Conservation (phyloP, 2,797 vertebrate species). For the Brachyrhaphis roseni region DNA sequence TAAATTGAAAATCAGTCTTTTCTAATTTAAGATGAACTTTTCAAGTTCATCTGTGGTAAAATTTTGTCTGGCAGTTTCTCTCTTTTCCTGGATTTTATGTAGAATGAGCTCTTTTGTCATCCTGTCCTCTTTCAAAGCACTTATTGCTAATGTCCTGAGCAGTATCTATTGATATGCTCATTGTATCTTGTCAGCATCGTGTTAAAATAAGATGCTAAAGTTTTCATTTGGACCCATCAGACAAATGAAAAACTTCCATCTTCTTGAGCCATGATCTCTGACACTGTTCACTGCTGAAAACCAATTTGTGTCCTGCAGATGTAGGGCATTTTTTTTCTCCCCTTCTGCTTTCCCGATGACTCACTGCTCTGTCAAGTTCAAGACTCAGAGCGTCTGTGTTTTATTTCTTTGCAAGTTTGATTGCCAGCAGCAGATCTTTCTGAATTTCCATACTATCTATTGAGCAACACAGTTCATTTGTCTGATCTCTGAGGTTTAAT, state of each 20-base stretch:
- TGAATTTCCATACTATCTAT: background rate
- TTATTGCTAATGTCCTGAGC: slow-evolving; percentile 30
- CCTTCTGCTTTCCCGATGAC: slow-evolving; percentile 36
- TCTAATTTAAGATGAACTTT: background rate
- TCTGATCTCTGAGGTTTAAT: slow-evolving; percentile 1
- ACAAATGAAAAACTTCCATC: slow-evolving; percentile 28
- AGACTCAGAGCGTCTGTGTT: slow-evolving; percentile 43
- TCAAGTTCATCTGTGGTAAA: background rate
- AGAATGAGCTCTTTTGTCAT: background rate
- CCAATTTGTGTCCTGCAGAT: slow-evolving; percentile 1
- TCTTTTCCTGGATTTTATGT: background rate
- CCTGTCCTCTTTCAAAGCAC: background rate
- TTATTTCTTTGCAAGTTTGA: slow-evolving; percentile 35
- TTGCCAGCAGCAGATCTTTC: slow-evolving; percentile 18
- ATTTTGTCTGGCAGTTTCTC: background rate
- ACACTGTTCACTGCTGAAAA: slow-evolving; percentile 38
- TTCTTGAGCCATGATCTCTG: slow-evolving; percentile 26
- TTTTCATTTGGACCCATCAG: slow-evolving; percentile 32
- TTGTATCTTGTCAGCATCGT: slow-evolving; percentile 43
- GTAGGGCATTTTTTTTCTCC: slow-evolving; percentile 10
- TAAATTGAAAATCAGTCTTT: background rate
- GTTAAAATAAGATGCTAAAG: slow-evolving; percentile 31
- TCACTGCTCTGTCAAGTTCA: slow-evolving; percentile 34
- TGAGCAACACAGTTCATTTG: background rate
- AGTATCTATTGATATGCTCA: slow-evolving; percentile 24